Conservation (phyloP, 2,113 vertebrate genomes). For the Labeo rohita region DNA sequence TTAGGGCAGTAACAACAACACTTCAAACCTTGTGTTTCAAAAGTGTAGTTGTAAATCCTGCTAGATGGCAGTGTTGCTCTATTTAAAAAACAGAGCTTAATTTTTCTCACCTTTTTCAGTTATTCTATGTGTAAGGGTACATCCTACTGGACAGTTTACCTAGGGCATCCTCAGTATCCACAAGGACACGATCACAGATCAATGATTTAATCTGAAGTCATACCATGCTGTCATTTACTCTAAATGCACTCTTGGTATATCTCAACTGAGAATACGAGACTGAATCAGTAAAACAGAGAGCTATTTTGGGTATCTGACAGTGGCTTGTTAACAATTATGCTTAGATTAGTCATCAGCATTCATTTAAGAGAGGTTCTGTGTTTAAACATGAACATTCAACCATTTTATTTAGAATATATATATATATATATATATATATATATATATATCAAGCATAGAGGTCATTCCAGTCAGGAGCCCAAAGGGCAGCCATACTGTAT, state of each 20-base stretch:
- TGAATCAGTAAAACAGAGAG: neutral
- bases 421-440: too few relatives aligned
- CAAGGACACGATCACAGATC: conserved; percentile 6
- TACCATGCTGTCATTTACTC: neutral
- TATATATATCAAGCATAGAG: neutral
- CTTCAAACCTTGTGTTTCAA: neutral
- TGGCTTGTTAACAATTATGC: neutral
- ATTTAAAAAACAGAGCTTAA: conserved; percentile 30
- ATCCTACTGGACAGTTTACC: conserved; percentile 20
- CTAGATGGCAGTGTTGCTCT: conserved; percentile 79
- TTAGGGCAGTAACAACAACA: neutral
- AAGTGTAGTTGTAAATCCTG: conserved; percentile 22
- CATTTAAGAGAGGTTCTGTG: neutral
- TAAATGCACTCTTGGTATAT: neutral
- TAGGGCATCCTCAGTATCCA: conserved; percentile 11
- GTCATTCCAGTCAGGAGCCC: neutral
- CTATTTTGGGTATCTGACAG: neutral
- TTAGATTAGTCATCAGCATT: neutral
- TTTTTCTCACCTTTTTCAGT: neutral
- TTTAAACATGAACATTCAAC: too few relatives aligned
- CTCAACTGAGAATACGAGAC: neutral
- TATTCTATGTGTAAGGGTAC: conserved; percentile 7
- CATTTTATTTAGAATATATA: too few relatives aligned
- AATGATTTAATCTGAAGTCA: conserved; percentile 41
- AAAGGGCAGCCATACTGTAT: neutral